A percentile compares a stretch with the other conserved stretches of the same genome.
Evolutionary conservation across 2,113 vertebrate genomes (phyloP).

Genomic region (Theristicus caerulescens): DNA sequence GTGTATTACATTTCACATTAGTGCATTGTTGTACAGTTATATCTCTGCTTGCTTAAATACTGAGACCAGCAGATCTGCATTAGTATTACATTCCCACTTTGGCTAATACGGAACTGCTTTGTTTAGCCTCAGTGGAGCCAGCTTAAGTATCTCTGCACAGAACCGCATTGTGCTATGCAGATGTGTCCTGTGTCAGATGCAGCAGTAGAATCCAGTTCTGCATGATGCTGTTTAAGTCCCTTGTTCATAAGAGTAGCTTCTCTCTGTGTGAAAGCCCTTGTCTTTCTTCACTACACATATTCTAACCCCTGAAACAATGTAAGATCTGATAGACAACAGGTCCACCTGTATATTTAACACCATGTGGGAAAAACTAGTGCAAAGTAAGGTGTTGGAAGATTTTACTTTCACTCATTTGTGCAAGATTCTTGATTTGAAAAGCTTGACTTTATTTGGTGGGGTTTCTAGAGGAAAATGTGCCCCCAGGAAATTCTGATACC

Average conservation of each 20-base stretch:
- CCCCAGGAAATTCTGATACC: not conserved
- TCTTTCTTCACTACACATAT: not conserved
- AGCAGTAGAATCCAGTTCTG: not conserved
- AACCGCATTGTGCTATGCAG: accelerated
- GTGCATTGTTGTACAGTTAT: not conserved
- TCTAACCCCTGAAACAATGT: not conserved
- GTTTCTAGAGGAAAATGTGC: not conserved
- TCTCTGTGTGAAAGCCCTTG: not conserved
- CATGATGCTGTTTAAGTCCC: not conserved
- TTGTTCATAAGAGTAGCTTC: not conserved
- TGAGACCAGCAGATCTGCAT: not conserved
- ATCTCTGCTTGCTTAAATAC: not conserved
- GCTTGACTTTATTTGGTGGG: not conserved
- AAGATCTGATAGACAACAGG: not conserved
- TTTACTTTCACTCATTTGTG: not conserved
- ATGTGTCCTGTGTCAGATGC: not conserved
- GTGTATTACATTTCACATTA: not conserved
- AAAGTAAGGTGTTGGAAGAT: not conserved
- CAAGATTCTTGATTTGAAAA: not conserved
- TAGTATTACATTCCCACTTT: not conserved
- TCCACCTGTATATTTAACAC: not conserved
- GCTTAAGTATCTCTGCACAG: not conserved
- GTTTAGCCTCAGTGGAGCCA: not conserved
- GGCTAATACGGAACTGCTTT: not conserved
- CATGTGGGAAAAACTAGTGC: not conserved